phyloP scores from a whole-genome alignment of 64 coral and sea anemone genomes.

The Cladopsammia gracilis region DNA sequence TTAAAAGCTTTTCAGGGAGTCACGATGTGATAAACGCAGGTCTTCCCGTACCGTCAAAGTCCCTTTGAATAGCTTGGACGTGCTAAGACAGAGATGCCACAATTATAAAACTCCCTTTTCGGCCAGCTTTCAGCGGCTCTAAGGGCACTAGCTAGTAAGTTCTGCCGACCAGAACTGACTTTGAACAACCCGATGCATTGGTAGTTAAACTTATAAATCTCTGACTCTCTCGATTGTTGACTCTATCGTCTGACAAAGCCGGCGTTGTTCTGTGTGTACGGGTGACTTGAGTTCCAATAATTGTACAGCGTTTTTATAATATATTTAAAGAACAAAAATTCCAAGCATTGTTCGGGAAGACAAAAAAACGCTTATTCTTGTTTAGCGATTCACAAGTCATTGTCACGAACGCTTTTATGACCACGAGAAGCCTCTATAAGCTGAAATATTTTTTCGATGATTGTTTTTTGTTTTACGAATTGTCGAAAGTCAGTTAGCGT shows the following conservation, averaged over 20 bases:
- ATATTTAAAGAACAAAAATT: neutral
- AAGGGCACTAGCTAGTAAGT: neutral
- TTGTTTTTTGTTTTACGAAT: neutral
- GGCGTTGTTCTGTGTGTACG: neutral
- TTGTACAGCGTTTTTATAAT: too few species aligned
- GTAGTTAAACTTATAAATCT: too few species aligned
- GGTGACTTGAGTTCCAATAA: neutral
- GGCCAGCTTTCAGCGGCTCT: neutral
- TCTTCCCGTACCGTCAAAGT: too few species aligned
- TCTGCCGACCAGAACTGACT: slow-evolving; percentile 4
- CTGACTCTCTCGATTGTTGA: neutral
- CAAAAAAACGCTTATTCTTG: neutral
- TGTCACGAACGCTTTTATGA: neutral
- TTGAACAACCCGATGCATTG: neutral
- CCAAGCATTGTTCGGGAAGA: neutral
- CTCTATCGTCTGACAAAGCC: neutral
- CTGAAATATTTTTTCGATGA: neutral
- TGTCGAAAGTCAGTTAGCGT: neutral
- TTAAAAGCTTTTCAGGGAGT: neutral
- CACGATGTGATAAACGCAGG: too few species aligned
- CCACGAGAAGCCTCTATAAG: neutral
- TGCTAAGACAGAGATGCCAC: too few species aligned
- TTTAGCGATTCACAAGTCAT: neutral
- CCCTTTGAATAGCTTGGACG: too few species aligned
- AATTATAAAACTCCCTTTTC: neutral